Percentiles rank a stretch among this genome's conserved stretches.
Conservation (phyloP, 1,140 invertebrate genomes). For the Zaprionus ornatus region DNA sequence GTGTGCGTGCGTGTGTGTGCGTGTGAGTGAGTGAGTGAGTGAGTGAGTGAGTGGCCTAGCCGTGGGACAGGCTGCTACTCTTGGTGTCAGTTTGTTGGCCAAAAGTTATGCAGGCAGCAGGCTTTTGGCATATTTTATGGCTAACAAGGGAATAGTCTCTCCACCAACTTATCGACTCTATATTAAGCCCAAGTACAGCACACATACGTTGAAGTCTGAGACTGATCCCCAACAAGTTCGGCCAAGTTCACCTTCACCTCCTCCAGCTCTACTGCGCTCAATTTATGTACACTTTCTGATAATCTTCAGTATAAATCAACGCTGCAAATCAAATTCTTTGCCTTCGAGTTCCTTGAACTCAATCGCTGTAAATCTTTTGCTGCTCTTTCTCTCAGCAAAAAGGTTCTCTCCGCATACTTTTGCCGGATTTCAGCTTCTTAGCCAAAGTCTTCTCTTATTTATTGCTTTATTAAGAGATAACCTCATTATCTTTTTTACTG, state of each 20-base stretch:
- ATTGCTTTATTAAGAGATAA: neutral
- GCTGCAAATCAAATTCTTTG: neutral
- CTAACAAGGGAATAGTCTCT: slow-evolving; percentile 40
- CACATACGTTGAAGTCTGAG: neutral
- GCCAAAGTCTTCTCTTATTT: neutral
- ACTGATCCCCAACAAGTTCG: neutral
- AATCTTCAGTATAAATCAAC: neutral
- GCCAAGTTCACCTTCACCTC: neutral
- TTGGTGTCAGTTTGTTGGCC: slow-evolving; percentile 18
- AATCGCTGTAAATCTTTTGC: neutral
- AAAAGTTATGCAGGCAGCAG: slow-evolving; percentile 43
- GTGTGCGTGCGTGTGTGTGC: slow-evolving; percentile 5
- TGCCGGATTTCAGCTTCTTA: neutral
- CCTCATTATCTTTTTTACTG: neutral
- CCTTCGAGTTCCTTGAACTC: neutral
- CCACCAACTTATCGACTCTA: slow-evolving; percentile 19
- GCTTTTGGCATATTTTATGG: slow-evolving; percentile 42
- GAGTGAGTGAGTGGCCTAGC: neutral
- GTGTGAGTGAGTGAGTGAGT: neutral
- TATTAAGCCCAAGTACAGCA: slow-evolving; percentile 16
- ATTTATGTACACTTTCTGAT: neutral
- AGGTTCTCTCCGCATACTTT: neutral
- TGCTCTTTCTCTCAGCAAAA: neutral
- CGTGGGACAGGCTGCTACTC: slow-evolving; percentile 9
- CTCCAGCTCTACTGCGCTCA: neutral